Evolutionary conservation across 2,888 invertebrate genomes (phyloP), one percentile per base, ranked within the genome.

Genomic region (Limnephilus rhombicus): DNA sequence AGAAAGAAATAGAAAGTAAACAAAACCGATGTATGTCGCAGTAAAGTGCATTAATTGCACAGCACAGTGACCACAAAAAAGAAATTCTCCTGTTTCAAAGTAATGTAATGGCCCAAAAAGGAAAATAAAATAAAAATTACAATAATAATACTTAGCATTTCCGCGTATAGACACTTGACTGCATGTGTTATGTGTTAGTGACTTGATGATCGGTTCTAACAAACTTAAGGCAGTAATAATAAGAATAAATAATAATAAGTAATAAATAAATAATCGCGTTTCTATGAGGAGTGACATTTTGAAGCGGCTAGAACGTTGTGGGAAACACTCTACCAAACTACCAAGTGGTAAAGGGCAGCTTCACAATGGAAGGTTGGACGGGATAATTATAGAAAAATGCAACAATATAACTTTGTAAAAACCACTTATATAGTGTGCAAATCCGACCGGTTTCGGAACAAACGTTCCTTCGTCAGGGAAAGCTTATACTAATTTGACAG

Each of bases 241-340:
- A 53, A 53, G 2, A 37, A 37, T 37, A 37, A 45, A 24, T 24
- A 45, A 68, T 68, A n/a, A 86, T 37, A n/a, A 45, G 5, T 45
- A 13, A 86, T 86, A 45, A 86, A 83, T 83, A 37, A 83, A 37
- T 83, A 37, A 83, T 37, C 15, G 24, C 41, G 37, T 83, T 24
- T 29, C 24, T 31, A 34, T 34, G 11, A 37, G 83, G n/a, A 18
- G 41, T 45, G 86, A 86, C 49, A 86, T 86, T 41, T 18, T 37
- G 86, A 86, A 45, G n/a, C 37, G 86, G n/a, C 86, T 37, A 11
- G n/a, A 85, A 86, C n/a, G 85, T 86, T 86, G 86, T 86, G 29
- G 86, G 45, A 49, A 86, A 86, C 86, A 49, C 49, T n/a, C 49
- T 68, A 24, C 53, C 45, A 45, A 41, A 45, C 45, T 34, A n/a